Base-by-base conservation (phyloP, 2,113 vertebrate genomes). In the Talpa occidentalis region DNA sequence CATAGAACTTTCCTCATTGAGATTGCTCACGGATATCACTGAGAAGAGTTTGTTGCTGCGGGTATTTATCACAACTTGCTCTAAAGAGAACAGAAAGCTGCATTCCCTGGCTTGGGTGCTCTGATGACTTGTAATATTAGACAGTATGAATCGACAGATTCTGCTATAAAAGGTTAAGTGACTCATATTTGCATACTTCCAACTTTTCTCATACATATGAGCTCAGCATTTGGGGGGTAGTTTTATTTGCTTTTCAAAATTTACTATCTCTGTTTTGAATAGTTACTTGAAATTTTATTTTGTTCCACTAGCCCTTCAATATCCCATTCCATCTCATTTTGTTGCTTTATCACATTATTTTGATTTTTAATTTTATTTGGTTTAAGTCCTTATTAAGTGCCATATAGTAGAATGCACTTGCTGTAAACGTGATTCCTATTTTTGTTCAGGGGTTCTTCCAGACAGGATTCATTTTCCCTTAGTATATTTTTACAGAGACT, bases 261-360 rank as follows among this genome's bases (percentile, higher is more conserved):
- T 28, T 62, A 42, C 26, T 49, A 56, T 73, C 56, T 44, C 24
- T 40, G 19, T 66, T 79, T 70, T 26, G 62, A 66, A 30, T 17
- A 86, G 11, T 82, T 32, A 70, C n/a, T 83, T 69, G 42, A 81
- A 88, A 81, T 94, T 86, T 72, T 81, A 59, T 72, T 66, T 70
- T 49, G 9, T 85, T 47, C 74, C 54, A 81, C 86, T 64, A 70
- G 17, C 26, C 59, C 37, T 85, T 86, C 3, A 11, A 12, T 93
- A 47, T 12, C 30, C 21, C 9, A 10, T 56, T 64, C 26, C 42
- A 35, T 67, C 54, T 88, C 15, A 69, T 47, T 85, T 80, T 64
- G 22, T 60, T 37, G 22, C 82, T 81, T 93, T 69, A n/a, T 64
- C 37, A 40, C 67, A 35, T 89, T 81, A 44, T 77, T 76, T 49